These are phyloP conservation scores for Danio kyathit DNA, from an alignment of 2,797 vertebrate genomes.

Conservation along the genomic window DNA sequence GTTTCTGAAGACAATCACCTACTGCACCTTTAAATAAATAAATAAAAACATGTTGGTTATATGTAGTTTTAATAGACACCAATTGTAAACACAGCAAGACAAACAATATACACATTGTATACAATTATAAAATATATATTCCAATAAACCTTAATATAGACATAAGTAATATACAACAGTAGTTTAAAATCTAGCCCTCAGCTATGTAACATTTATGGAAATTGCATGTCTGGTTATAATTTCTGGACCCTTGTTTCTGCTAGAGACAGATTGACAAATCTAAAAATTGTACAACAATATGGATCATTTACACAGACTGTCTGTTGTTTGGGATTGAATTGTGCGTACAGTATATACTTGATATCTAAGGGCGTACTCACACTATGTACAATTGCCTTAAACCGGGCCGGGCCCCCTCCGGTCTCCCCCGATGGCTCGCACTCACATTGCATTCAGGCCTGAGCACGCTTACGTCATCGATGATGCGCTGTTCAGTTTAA, in stretches of 20 bases:
- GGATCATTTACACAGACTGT: background rate
- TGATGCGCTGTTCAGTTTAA: no score
- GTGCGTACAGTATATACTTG: background rate
- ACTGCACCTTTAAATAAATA: no score
- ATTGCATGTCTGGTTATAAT: background rate
- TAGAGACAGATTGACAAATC: background rate
- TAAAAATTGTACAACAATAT: background rate
- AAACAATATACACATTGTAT: background rate
- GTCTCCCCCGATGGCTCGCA: no score
- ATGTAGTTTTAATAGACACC: background rate
- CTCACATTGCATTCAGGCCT: no score
- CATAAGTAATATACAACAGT: background rate
- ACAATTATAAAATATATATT: background rate
- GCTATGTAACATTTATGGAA: background rate
- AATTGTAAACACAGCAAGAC: background rate
- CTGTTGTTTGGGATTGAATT: background rate
- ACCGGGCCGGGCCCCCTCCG: no score
- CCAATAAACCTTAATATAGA: background rate
- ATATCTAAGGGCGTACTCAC: background rate
- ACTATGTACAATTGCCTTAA: no score
- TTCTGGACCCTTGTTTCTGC: constrained; percentile 20
- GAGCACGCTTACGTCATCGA: no score
- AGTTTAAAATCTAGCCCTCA: background rate
- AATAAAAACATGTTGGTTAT: no score
- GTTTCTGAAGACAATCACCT: no score